Evolutionary conservation across 2,113 vertebrate species (phyloP).

Genomic region (Oncorhynchus mykiss): DNA sequence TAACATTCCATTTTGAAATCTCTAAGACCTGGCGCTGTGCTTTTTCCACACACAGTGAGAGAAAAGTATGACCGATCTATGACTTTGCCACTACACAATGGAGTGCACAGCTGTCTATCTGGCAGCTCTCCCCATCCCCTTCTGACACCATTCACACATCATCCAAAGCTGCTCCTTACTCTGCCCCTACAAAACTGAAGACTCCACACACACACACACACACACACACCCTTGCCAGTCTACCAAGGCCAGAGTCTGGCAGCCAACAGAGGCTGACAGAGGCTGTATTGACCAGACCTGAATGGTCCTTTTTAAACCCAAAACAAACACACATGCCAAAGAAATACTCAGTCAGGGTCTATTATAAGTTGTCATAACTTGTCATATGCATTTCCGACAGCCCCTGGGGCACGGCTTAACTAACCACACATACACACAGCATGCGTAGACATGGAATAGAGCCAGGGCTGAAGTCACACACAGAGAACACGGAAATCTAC

Average conservation of each 20-base stretch:
- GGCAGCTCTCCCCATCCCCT: conserved; percentile 28
- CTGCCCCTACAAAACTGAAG: neutral
- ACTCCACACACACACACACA: conserved; percentile 24
- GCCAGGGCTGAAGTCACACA: conserved; percentile 5
- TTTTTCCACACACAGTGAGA: conserved; percentile 31
- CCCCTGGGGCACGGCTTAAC: conserved; percentile 22
- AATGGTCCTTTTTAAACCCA: conserved; percentile 57
- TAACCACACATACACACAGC: conserved; percentile 7
- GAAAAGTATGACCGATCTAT: conserved; percentile 36
- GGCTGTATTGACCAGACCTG: conserved; percentile 58
- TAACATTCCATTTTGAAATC: conserved; percentile 32
- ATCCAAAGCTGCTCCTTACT: neutral
- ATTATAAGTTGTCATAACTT: conserved; percentile 56
- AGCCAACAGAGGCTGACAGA: conserved; percentile 45
- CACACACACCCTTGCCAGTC: conserved; percentile 7
- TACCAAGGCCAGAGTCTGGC: neutral
- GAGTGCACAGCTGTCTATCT: conserved; percentile 24
- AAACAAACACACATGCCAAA: conserved; percentile 33
- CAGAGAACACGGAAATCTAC: conserved; percentile 14
- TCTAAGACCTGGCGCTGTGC: conserved; percentile 51
- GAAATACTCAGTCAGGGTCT: conserved; percentile 51
- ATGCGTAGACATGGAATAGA: conserved; percentile 6
- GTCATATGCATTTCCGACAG: conserved; percentile 60
- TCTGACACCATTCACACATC: conserved; percentile 19
- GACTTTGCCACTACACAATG: conserved; percentile 23